Evolutionary conservation across 2,888 invertebrate genomes (phyloP), one percentile per base, ranked within the genome.

Genomic region (Acleris cristana): DNA sequence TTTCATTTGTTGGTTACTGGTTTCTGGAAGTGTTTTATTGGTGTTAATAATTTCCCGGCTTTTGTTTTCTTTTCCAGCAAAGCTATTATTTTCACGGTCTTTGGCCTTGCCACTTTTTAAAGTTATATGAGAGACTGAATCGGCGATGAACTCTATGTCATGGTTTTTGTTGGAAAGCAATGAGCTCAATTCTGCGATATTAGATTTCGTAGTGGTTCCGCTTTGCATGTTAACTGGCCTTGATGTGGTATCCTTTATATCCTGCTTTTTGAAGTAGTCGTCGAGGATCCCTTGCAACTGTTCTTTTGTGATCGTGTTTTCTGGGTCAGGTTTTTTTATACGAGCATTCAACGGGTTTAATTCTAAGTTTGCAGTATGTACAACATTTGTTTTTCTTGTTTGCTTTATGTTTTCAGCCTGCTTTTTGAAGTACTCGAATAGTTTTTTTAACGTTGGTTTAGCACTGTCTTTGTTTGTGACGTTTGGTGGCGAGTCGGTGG

Each of bases 211-310:
- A 1, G 40, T 40, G 40, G 40, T 40, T 40, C 40, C 56, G 26
- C 21, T 55, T 21, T 30, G 56, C 44, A 18, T n/a, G 14, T 26
- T 7, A 26, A 12, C n/a, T 8, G 58, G n/a, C 18, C 26, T 45
- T 6, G 23, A 23, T 16, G 57, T 45, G 45, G 45, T 57, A 23
- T 44, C 23, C 45, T 57, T 45, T n/a, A 57, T n/a, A n/a, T 57
- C 40, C n/a, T 55, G 55, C 10, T 40, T 14, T 16, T 55, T 55
- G 40, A 40, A 40, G 40, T 40, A 40, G 3, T 40, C 40, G 40
- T 40, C 40, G 14, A 40, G 40, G 40, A 14, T 40, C 40, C 14
- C 14, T 14, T 40, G 40, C 40, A 40, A 4, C 4, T 14, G 40
- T 40, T 40, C 40, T 14, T 40, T 40, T 12, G 40, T 14, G 14